Conservation (phyloP, 2,113 vertebrate species). For the Neopipo cinnamomea region DNA sequence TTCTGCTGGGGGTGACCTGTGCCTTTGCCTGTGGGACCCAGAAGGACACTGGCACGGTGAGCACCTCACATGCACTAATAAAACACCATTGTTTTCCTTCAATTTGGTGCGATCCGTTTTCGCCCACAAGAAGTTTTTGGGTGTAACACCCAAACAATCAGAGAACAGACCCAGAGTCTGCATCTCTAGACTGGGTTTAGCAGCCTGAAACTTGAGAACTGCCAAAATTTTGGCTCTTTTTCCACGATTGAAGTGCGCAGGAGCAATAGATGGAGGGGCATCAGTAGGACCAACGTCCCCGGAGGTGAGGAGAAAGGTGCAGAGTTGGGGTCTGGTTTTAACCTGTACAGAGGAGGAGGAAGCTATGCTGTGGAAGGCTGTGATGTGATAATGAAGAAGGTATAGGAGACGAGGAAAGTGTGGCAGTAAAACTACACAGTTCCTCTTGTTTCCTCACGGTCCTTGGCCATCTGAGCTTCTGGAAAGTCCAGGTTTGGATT, state of each 20-base stretch:
- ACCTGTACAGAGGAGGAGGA: background rate
- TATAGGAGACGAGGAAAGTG: no score
- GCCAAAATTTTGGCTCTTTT: background rate
- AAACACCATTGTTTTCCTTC: background rate
- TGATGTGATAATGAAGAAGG: background rate
- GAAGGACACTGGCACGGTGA: background rate
- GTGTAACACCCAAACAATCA: background rate
- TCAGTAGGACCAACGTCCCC: background rate
- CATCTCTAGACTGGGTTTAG: background rate
- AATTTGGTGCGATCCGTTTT: background rate
- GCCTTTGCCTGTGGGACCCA: accelerated
- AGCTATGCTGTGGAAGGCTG: background rate
- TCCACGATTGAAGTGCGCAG: background rate
- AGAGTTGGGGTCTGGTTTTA: background rate
- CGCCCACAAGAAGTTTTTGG: background rate
- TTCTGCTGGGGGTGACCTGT: background rate
- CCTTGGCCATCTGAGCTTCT: background rate
- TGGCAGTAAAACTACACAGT: background rate
- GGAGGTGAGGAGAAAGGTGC: background rate
- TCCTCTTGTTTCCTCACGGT: background rate
- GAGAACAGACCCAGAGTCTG: no score
- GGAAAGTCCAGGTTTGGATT: background rate
- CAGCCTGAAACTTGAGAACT: background rate
- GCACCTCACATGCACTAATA: background rate
- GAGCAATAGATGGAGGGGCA: background rate